A percentile compares a stretch with the other conserved stretches of the same genome.
phyloP scores from a whole-genome alignment of 2,797 vertebrate species.

The Poecilia gillii region DNA sequence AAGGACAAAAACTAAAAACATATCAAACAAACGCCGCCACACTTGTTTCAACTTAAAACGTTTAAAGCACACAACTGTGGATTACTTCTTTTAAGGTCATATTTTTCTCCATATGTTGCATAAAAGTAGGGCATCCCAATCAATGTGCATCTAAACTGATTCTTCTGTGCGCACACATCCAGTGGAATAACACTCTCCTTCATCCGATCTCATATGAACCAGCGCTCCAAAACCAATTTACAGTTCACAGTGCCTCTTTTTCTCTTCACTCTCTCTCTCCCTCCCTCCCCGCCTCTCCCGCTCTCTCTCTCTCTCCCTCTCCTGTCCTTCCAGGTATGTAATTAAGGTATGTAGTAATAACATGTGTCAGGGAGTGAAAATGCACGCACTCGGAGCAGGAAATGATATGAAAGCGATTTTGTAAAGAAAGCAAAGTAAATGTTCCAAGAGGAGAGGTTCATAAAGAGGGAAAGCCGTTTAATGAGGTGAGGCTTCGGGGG shows the following conservation, averaged over 20 bases:
- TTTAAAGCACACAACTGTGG: background rate
- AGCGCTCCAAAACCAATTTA: background rate
- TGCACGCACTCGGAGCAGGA: slow-evolving; percentile 26
- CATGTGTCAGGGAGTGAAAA: slow-evolving; percentile 36
- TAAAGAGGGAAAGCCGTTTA: slow-evolving; percentile 40
- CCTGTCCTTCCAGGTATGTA: slow-evolving; percentile 30
- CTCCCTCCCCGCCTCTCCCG: background rate
- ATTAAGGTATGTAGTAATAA: slow-evolving; percentile 52
- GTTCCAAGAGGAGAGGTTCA: slow-evolving; percentile 42
- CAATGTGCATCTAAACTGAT: background rate
- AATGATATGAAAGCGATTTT: slow-evolving; percentile 35
- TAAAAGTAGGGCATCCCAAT: background rate
- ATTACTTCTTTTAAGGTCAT: background rate
- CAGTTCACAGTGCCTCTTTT: background rate
- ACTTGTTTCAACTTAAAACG: background rate
- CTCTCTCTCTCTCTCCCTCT: slow-evolving; percentile 4
- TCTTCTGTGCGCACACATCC: background rate
- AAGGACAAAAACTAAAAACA: background rate
- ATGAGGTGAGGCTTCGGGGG: slow-evolving; percentile 38
- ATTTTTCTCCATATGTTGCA: background rate
- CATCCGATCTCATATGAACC: background rate
- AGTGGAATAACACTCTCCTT: background rate
- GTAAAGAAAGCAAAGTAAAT: slow-evolving; percentile 23
- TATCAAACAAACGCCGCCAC: background rate
- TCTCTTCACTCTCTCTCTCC: background rate